A percentile compares a stretch with the other conserved stretches of the same genome.
Conservation (phyloP, 1,140 invertebrate genomes). For the Ceratoteleas bidentatus region DNA sequence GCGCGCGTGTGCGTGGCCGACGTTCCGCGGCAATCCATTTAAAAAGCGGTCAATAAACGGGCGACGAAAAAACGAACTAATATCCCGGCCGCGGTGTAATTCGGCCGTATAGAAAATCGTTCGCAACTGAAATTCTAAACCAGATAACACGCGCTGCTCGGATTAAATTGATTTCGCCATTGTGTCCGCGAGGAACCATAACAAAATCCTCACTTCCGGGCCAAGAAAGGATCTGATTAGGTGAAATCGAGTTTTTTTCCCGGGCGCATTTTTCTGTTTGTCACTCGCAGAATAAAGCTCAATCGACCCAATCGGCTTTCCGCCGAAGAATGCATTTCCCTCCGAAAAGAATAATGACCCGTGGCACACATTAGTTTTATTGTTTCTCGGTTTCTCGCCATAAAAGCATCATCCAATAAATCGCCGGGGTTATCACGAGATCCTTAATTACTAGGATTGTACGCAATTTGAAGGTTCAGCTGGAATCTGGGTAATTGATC, state of each 20-base stretch:
- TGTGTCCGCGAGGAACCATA: constrained; percentile 19
- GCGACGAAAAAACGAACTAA: background rate
- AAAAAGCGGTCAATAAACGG: constrained; percentile 4
- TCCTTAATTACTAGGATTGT: constrained; percentile 7
- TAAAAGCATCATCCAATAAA: constrained; percentile 37
- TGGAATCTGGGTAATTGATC: too few species aligned
- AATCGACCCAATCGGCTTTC: constrained; percentile 47
- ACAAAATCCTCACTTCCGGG: constrained; percentile 30
- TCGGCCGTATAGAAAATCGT: constrained; percentile 1
- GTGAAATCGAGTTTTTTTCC: constrained; percentile 38
- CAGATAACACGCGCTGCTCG: background rate
- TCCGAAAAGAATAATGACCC: constrained; percentile 49
- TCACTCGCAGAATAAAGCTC: constrained; percentile 52
- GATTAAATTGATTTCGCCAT: constrained; percentile 29
- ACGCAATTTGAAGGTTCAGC: too few species aligned
- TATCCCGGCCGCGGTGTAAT: constrained; percentile 1
- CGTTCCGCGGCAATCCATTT: background rate
- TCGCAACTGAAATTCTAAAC: too few species aligned
- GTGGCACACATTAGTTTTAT: constrained; percentile 49
- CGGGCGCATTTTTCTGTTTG: constrained; percentile 49
- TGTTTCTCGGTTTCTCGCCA: constrained; percentile 45
- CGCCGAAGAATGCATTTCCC: constrained; percentile 43
- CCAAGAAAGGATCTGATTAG: constrained; percentile 43
- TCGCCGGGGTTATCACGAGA: constrained; percentile 26
- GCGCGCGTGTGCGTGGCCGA: background rate